Evolutionary conservation across 2,113 vertebrate species (phyloP), one percentile per base, ranked within the genome.

Genomic region (Sinocyclocheilus anshuiensis): DNA sequence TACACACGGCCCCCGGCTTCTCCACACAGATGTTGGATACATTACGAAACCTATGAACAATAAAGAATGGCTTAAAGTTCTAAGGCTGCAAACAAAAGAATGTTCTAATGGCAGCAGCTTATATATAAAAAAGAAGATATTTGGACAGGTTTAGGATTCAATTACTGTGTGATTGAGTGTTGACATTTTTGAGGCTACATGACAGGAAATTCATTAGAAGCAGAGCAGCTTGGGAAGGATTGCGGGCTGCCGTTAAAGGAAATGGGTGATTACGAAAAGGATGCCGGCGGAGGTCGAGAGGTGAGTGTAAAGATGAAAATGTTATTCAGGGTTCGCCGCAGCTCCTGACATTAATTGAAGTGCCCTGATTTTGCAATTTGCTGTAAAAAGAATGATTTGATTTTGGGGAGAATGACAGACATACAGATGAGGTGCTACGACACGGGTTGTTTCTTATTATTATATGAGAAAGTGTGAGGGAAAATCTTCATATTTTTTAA

Each of bases 191-290:
- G 93, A 94, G 93, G 92, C 90, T 67, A 87, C 86, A 84, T 86
- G 92, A 93, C 93, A 94, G 94, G 93, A 94, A 93, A 92, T 94
- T 93, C 91, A 92, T 94, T 92, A 92, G 90, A 93, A 79, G 86
- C 90, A 78, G 86, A 89, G 88, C 84, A 71, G 88, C 89, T 89
- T 88, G 50, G 90, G 90, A 85, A 87, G 88, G 93, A 87, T 87
- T 77, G 90, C 83, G 83, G 80, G 82, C 87, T 29, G 90, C 91
- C 80, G 92, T 88, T 90, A 90, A 90, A 87, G 87, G 88, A 93
- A 89, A 89, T 86, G 84, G 89, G 89, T 89, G 91, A 93, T 94
- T 92, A 92, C 87, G 84, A 90, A 84, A 90, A 80, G 91, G 92
- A 91, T 92, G 84, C 89, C 26, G 91, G 90, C 86, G 79, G 84